Base-by-base conservation (phyloP, 92 coral and sea anemone species). In the Palythoa caribaeorum region DNA sequence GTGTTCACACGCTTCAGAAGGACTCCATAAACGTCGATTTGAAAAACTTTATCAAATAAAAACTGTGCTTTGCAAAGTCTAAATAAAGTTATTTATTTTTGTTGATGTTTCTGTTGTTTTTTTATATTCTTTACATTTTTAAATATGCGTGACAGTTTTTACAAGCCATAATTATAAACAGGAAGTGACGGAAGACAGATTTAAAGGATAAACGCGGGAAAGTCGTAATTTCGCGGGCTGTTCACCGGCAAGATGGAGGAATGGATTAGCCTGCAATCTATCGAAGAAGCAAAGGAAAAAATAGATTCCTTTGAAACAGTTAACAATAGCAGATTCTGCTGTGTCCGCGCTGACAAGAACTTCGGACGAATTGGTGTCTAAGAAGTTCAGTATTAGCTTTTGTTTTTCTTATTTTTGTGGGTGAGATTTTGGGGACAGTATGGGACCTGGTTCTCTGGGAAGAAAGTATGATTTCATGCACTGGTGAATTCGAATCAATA, bases 211-310 rank as follows among this genome's bases (percentile, higher is more conserved):
- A 54, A 54, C 60, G 9, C 62, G 62, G 62, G 62, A 55, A 55
- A 55, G 17, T 55, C 3, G 1, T 55, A 55, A 5, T 55, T 55
- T 55, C 62, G 62, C 62, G 62, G 62, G 62, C 62, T 55, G 62
- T 55, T 55, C 62, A 55, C 62, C 62, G 62, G 62, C 62, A 55
- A 55, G 62, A 55, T 55, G 62, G 62, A 55, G 62, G 62, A 55
- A 55, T 55, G 14, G 62, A 55, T 55, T 55, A 55, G 17, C 14
- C 17, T 55, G 62, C 14, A 55, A 55, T 55, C 14, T 55, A 55
- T 55, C 17, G 62, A 55, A 55, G 62, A 55, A 55, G 62, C 62
- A 55, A 55, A 55, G 62, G 62, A 15, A 8, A 55, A 55, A 55
- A 55, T 55, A 55, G 62, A 55, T 55, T 55, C 62, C 62, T 55